These are phyloP conservation scores for Hyposoter dolosus DNA, from an alignment of 2,888 invertebrate species.

Conservation along the genomic window DNA sequence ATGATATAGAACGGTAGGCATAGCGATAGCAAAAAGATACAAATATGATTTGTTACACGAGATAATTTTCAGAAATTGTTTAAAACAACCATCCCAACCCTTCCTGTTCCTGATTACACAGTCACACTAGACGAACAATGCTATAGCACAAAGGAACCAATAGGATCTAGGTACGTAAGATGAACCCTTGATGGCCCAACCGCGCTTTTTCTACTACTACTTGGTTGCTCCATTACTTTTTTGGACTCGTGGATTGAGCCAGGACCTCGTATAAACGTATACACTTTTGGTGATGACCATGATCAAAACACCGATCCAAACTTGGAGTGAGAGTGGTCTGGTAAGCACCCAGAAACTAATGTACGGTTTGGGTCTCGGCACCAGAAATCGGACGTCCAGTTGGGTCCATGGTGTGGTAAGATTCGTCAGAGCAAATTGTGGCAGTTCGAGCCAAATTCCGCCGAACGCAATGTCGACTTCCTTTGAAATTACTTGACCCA, in stretches of 20 bases:
- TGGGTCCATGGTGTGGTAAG: slow-evolving; percentile 78
- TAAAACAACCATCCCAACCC: too few species aligned
- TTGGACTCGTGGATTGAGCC: slow-evolving; percentile 75
- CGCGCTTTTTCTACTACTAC: neutral
- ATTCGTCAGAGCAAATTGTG: slow-evolving; percentile 72
- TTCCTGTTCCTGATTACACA: too few species aligned
- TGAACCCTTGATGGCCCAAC: too few species aligned
- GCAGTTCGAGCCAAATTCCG: slow-evolving; percentile 77
- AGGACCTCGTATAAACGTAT: slow-evolving; percentile 74
- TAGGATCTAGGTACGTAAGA: too few species aligned
- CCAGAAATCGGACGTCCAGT: slow-evolving; percentile 77
- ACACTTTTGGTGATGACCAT: slow-evolving; percentile 71
- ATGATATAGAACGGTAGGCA: too few species aligned
- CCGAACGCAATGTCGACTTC: slow-evolving; percentile 80
- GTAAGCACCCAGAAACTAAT: slow-evolving; percentile 80
- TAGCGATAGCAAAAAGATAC: too few species aligned
- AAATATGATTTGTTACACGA: too few species aligned
- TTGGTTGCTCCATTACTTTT: slow-evolving; percentile 69
- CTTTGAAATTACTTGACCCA: slow-evolving; percentile 73
- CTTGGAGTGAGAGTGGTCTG: slow-evolving; percentile 75
- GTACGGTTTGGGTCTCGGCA: slow-evolving; percentile 79
- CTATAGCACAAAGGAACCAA: too few species aligned
- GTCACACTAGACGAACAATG: too few species aligned
- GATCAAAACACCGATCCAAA: slow-evolving; percentile 75
- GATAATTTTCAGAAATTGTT: too few species aligned